Conservation (phyloP, 2,113 vertebrate genomes). For the Macaca nemestrina region DNA sequence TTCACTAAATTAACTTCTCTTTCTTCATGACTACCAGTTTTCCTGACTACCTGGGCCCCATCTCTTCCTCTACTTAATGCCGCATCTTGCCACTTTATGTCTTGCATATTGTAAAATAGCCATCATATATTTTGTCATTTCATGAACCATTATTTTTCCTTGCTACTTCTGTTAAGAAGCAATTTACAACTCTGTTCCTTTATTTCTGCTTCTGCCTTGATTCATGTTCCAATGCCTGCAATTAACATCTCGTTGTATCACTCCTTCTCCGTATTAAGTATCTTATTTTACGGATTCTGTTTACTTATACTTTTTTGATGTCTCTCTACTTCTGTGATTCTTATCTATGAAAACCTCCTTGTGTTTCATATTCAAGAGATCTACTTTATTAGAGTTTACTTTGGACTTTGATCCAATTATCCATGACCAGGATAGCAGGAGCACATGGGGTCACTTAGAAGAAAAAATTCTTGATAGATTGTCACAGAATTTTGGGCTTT, state of each 20-base stretch:
- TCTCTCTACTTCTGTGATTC: not conserved
- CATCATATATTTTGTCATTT: not conserved
- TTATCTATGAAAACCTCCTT: not conserved
- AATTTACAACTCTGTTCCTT: not conserved
- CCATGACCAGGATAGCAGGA: not conserved
- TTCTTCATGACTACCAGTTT: not conserved
- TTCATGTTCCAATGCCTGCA: not conserved
- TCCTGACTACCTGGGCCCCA: too few relatives aligned
- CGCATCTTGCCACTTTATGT: not conserved
- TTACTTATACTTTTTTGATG: not conserved
- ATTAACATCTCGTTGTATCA: not conserved
- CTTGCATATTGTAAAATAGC: not conserved
- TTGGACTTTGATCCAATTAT: not conserved
- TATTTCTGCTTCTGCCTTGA: not conserved
- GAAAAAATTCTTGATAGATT: not conserved
- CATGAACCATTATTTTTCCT: not conserved
- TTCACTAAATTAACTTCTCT: not conserved
- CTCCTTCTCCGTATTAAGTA: not conserved
- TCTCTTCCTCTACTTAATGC: not conserved
- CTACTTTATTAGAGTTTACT: not conserved
- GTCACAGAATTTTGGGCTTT: not conserved
- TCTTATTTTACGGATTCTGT: not conserved
- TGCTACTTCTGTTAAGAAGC: not conserved
- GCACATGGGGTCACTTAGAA: not conserved
- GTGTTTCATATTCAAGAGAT: not conserved